These are phyloP conservation scores for Habropoda laboriosa DNA, from an alignment of 1,140 invertebrate species.

Conservation along the genomic window DNA sequence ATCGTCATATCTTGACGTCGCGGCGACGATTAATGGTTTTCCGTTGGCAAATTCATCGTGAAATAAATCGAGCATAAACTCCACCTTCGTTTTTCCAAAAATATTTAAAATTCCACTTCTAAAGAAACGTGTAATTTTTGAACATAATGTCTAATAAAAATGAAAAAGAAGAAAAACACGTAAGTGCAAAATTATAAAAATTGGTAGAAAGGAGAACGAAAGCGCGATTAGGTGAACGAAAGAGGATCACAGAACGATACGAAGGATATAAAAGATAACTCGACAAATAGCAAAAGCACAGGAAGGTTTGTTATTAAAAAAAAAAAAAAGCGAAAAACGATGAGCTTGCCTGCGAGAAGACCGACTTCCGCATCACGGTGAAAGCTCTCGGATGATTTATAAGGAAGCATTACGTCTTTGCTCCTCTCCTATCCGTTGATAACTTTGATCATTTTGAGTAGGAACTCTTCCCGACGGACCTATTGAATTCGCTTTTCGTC, in stretches of 20 bases:
- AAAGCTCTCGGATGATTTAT: constrained; percentile 4
- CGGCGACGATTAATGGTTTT: not conserved
- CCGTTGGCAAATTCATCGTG: not conserved
- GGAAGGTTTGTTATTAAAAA: not conserved
- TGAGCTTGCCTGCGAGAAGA: not conserved
- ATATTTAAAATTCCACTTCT: no score
- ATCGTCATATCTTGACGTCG: not conserved
- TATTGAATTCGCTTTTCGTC: constrained; percentile 14
- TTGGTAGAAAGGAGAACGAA: no score
- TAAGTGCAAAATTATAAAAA: no score
- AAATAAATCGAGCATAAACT: not conserved
- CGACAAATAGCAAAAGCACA: not conserved
- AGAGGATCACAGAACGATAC: no score
- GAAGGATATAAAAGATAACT: no score
- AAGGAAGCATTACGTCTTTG: not conserved
- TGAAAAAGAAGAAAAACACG: no score
- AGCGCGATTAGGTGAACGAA: no score
- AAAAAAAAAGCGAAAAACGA: not conserved
- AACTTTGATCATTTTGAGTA: constrained; percentile 20
- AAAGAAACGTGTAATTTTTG: no score
- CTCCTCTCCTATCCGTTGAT: not conserved
- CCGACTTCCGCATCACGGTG: not conserved
- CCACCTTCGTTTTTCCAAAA: no score
- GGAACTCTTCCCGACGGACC: not conserved
- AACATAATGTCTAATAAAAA: no score